A percentile compares a stretch with the other conserved stretches of the same genome.
phyloP scores from a whole-genome alignment of 92 coral and sea anemone genomes.

The Epizoanthus ramosus region DNA sequence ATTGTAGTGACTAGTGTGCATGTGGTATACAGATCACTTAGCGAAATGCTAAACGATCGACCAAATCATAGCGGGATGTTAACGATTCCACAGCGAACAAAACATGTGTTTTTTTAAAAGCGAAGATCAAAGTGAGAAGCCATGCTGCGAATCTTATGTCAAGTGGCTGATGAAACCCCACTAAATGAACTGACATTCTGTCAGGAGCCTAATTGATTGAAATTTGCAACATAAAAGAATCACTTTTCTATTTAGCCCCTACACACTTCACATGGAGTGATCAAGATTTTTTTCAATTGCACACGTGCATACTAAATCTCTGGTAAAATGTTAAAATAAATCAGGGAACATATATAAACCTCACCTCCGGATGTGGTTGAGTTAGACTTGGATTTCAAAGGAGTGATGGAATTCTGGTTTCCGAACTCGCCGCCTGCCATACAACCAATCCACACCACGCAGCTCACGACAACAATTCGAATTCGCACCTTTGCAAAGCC shows the following conservation, averaged over 20 bases:
- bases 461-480: constrained; percentile 2
- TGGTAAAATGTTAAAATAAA: not conserved
- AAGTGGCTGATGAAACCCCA: constrained; percentile 24
- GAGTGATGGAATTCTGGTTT: constrained; percentile 36
- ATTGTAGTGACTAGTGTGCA: too few relatives aligned
- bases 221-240: constrained; percentile 39
- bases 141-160: not conserved
- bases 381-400: constrained; percentile 26
- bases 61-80: not conserved
- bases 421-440: constrained; percentile 18
- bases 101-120: not conserved
- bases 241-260: constrained; percentile 28
- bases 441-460: not conserved
- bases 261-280: constrained; percentile 5
- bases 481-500: constrained; percentile 24
- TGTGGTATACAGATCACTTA: constrained; percentile 15
- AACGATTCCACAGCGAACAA: not conserved
- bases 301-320: not conserved
- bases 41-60: not conserved
- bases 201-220: constrained; percentile 35
- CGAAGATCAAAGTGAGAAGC: not conserved
- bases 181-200: not conserved
- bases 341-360: not conserved
- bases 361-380: constrained; percentile 47
- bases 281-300: constrained; percentile 2